These are phyloP conservation scores for Dendrocincla tyrannina DNA, from an alignment of 2,797 vertebrate species.

Conservation along the genomic window DNA sequence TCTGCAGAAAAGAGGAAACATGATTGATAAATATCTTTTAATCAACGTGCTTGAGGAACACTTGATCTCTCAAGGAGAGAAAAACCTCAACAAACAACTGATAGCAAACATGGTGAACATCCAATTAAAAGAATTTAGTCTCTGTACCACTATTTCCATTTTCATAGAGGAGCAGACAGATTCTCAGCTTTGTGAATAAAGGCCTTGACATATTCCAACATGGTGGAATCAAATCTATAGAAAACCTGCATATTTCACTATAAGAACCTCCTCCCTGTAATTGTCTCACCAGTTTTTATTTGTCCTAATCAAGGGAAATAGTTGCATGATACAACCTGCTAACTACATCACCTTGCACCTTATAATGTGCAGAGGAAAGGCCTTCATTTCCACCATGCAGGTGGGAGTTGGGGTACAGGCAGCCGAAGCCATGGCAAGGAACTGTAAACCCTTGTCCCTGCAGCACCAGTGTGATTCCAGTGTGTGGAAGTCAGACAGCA, in stretches of 20 bases:
- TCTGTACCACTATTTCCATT: background rate
- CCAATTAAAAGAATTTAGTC: background rate
- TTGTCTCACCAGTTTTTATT: no score
- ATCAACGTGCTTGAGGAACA: slow-evolving; percentile 3
- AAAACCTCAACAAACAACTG: background rate
- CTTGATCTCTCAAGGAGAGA: background rate
- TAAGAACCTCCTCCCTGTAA: background rate
- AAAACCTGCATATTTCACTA: background rate
- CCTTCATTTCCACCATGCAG: background rate
- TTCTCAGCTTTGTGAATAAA: background rate
- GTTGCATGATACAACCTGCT: background rate
- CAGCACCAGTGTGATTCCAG: background rate
- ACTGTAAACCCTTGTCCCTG: background rate
- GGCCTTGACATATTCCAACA: background rate
- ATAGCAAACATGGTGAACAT: background rate
- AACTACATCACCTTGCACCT: background rate
- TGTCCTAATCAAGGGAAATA: background rate
- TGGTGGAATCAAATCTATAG: background rate
- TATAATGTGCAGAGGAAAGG: background rate
- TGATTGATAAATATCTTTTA: slow-evolving; percentile 72
- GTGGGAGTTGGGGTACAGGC: background rate
- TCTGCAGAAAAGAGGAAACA: slow-evolving; percentile 20
- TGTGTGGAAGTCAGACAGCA: background rate
- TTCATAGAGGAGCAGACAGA: background rate
- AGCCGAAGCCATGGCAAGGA: background rate